Percentiles rank a stretch among this genome's conserved stretches.
Evolutionary conservation across 2,888 invertebrate genomes (phyloP).

Genomic region (Hyppa rectilinea): DNA sequence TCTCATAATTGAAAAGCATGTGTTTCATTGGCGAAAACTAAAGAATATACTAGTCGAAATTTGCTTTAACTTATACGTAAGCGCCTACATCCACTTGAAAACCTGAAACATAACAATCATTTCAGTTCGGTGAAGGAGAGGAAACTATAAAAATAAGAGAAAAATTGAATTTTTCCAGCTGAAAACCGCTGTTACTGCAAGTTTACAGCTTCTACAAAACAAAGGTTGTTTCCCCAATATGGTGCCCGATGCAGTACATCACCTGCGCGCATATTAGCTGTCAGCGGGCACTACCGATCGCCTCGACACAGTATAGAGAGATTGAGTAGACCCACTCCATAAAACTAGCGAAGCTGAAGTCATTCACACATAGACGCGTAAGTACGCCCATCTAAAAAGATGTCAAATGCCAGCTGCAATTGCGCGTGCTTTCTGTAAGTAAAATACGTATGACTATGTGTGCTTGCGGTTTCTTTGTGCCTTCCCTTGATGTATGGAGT

Average conservation of each 20-base stretch:
- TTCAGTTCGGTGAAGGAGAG: conserved; percentile 4
- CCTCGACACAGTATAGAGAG: conserved; percentile 23
- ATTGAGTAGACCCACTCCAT: conserved; percentile 10
- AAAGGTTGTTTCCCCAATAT: conserved; percentile 66
- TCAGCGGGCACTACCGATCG: conserved; percentile 79
- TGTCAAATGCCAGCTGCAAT: background rate
- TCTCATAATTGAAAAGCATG: background rate
- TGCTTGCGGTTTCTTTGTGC: background rate
- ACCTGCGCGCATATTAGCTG: conserved; percentile 82
- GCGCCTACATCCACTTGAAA: background rate
- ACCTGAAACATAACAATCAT: conserved; percentile 23
- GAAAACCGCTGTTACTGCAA: conserved; percentile 22
- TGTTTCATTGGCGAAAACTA: background rate
- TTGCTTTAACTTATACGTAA: background rate
- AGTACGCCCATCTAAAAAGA: background rate
- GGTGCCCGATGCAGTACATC: conserved; percentile 73
- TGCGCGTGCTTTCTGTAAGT: background rate
- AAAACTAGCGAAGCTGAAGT: background rate
- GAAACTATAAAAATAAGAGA: conserved; percentile 13
- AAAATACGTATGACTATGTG: too few species aligned
- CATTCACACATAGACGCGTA: background rate
- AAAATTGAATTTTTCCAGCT: conserved; percentile 3
- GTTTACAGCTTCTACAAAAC: conserved; percentile 31
- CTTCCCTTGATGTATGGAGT: background rate
- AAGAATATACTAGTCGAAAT: background rate